Evolutionary conservation across 1,140 invertebrate species (phyloP).

Genomic region (Triops cancriformis): DNA sequence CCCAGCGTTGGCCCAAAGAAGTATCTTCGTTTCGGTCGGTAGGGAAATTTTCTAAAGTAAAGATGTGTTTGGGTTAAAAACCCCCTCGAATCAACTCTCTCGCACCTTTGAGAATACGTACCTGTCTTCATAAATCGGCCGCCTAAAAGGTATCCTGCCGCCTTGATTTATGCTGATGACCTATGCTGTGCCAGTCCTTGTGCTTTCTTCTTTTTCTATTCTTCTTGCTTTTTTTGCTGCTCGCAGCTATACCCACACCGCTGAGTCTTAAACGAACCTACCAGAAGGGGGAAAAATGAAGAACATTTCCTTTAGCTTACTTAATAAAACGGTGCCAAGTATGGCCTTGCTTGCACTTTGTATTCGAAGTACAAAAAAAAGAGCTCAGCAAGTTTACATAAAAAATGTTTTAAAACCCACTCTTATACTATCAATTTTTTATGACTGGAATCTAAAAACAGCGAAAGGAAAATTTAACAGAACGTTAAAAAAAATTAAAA

Average conservation of each 20-base stretch:
- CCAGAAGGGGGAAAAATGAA: background rate
- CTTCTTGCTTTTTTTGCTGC: background rate
- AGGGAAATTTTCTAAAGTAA: background rate
- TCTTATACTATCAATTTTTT: no score
- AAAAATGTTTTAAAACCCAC: no score
- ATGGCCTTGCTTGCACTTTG: background rate
- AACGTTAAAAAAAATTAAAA: background rate
- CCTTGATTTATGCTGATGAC: constrained; percentile 6
- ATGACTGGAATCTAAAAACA: no score
- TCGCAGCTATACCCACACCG: background rate
- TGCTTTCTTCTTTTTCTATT: background rate
- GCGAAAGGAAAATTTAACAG: background rate
- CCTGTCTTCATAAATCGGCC: constrained; percentile 10
- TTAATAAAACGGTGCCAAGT: constrained; percentile 1
- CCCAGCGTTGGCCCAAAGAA: background rate
- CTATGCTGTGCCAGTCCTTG: background rate
- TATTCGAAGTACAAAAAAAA: background rate
- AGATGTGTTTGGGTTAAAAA: constrained; percentile 14
- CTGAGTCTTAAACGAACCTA: background rate
- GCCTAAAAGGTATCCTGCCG: constrained; percentile 12
- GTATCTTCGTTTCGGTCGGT: background rate
- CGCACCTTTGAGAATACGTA: background rate
- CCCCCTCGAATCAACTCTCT: background rate
- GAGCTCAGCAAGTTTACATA: background rate
- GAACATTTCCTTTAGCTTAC: background rate